Base-by-base conservation (phyloP, 2,888 invertebrate genomes). In the Psylliodes chrysocephalus region DNA sequence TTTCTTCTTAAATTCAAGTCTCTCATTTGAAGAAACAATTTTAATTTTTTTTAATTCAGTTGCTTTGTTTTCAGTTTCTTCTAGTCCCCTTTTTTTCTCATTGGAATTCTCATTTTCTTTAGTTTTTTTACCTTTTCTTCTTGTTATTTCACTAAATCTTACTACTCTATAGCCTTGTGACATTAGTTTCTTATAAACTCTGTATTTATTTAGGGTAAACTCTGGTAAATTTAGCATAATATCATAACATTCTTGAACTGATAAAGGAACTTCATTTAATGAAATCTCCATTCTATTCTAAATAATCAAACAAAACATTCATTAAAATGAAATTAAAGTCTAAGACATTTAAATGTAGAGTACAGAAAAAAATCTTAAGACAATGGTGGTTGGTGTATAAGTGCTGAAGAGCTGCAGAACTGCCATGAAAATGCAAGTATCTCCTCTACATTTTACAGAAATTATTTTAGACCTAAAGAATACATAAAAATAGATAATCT, bases 231-330 rank as follows among this genome's bases (percentile, higher is more conserved):
- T 67, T 17, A 86, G 73, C 44, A 90, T 76, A 66, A 89, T 77
- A 19, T 84, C 80, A 72, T 89, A 90, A 8, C 88, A 89, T 82
- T 90, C 89, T 78, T 90, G 88, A 42, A 91, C 79, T 63, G 89
- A 90, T 15, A 90, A 82, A 56, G 86, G 84, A 0, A 88, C 81
- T 28, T 84, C 84, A 75, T 86, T 85, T 79, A 85, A 85, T 64
- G 82, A 82, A 10, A 91, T 81, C 73, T 86, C 85, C 12, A 90
- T 80, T 71, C 84, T 84, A 77, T 89, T 90, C 91, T 91, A 81
- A 63, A 10, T 22, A 7, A 54, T 12, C 10, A 54, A 12, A 19
- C 3, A 10, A 17, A 8, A 86, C 82, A 69, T 38, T 56, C 56
- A 54, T 35, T 57, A 28, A 2, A 33, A 46, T 33, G 25, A 42